Percentiles rank a stretch among this genome's conserved stretches.
Conservation (phyloP, 2,888 invertebrate species). For the Plebejus argus region DNA sequence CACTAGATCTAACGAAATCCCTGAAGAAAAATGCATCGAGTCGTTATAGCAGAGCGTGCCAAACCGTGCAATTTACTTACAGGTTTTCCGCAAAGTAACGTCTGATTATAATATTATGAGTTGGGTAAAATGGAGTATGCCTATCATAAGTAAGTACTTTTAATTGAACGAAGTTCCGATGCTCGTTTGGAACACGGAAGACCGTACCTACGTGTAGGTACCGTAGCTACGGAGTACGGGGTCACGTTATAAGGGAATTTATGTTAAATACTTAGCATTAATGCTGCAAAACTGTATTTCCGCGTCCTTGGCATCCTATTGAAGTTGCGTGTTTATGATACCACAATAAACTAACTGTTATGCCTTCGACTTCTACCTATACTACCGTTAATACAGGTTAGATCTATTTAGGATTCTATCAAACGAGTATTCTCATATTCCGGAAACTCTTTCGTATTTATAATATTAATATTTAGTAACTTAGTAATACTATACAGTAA, state of each 20-base stretch:
- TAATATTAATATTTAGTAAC: no score
- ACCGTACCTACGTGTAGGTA: background rate
- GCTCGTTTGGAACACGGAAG: background rate
- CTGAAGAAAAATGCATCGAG: no score
- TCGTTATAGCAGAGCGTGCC: no score
- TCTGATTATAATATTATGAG: no score
- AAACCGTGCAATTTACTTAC: no score
- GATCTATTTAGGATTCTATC: no score
- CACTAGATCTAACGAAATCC: no score
- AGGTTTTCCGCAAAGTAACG: no score
- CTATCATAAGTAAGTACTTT: background rate
- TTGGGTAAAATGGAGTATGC: background rate
- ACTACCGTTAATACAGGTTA: no score
- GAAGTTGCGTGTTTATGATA: constrained; percentile 28
- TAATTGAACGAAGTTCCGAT: background rate
- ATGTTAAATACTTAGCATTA: constrained; percentile 1
- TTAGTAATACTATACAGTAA: no score
- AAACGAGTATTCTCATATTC: no score
- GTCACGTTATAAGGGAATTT: constrained; percentile 10
- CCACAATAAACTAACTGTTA: background rate
- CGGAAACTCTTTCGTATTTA: no score
- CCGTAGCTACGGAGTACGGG: background rate
- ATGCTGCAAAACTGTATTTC: constrained; percentile 16
- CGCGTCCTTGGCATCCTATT: constrained; percentile 17
- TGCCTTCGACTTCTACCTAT: background rate